Evolutionary conservation across 1,140 invertebrate genomes (phyloP).

Genomic region (Calephelis nemesis): DNA sequence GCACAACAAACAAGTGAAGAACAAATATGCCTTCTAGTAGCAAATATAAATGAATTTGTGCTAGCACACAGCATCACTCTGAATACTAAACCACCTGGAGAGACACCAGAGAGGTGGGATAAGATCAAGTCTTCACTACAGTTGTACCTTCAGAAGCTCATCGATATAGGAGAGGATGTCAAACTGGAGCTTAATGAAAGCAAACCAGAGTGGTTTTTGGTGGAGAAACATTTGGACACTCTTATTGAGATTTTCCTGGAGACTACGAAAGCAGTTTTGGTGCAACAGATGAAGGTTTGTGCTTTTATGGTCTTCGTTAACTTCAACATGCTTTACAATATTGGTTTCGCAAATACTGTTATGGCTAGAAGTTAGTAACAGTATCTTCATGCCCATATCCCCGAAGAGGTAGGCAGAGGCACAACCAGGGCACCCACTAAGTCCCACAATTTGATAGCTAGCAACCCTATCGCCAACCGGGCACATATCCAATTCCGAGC

Average conservation of each 20-base stretch:
- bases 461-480: no score
- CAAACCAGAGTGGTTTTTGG: conserved; percentile 59
- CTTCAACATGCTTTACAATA: no score
- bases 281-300: conserved; percentile 76
- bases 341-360: no score
- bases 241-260: conserved; percentile 73
- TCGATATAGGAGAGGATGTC: conserved; percentile 74
- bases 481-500: no score
- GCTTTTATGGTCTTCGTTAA: neutral
- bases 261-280: conserved; percentile 74
- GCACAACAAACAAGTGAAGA: conserved; percentile 52
- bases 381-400: no score
- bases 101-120: conserved; percentile 76
- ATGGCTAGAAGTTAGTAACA: no score
- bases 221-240: conserved; percentile 66
- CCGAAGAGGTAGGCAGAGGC: no score
- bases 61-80: conserved; percentile 75
- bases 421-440: no score
- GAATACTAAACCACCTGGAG: conserved; percentile 76
- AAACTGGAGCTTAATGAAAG: conserved; percentile 73
- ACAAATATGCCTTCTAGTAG: conserved; percentile 68
- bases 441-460: no score
- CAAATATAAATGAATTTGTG: conserved; percentile 77
- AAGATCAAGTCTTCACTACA: conserved; percentile 76
- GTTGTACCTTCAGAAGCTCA: conserved; percentile 70